Base-by-base conservation (phyloP, 1,140 invertebrate species). In the Drosophila prosaltans region DNA sequence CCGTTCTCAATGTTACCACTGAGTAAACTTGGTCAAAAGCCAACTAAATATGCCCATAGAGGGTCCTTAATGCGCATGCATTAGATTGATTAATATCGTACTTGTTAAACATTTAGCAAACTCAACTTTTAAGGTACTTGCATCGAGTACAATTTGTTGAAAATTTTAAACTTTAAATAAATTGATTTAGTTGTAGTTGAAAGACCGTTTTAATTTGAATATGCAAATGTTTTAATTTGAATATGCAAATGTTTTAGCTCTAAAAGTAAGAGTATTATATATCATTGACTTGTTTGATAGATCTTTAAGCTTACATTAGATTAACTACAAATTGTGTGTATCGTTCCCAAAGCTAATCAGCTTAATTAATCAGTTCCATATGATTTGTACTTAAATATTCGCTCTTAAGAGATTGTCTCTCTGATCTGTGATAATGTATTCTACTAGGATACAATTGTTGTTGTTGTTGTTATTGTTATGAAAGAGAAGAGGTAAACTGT, bases 31-130 rank as follows among this genome's bases (percentile, higher is more conserved):
- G 32, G 43, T 30, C 48, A 85, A 82, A 79, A 76, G 16, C 82
- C 83, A 86, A 71, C 66, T 73, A 58, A 39, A 88, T 79, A 69
- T 69, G 79, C 45, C 79, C 78, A 51, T 1, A 26, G 72, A 51
- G 68, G 28, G 11, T 45, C 62, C 58, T 71, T 80, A 68, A 57
- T 65, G 39, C 72, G 40, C 21, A 70, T 61, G 36, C 66, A 51
- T 30, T 64, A 36, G 39, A 4, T 26, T 36, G 24, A 26, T 48
- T 59, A 39, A 40, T 39, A 39, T 21, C 6, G 3, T 5, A 40
- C 16, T 40, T 40, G 16, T 39, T 39, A 24, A 21, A 40, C 57
- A 36, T 5, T 5, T 36, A 36, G 32, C 32, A 2, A 36, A 36
- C 32, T 6, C 32, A 36, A 36, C 32, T 36, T 36, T 36, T 36